These are phyloP conservation scores for Stichodactyla helianthus DNA, from an alignment of 64 coral and sea anemone genomes.

Conservation along the genomic window DNA sequence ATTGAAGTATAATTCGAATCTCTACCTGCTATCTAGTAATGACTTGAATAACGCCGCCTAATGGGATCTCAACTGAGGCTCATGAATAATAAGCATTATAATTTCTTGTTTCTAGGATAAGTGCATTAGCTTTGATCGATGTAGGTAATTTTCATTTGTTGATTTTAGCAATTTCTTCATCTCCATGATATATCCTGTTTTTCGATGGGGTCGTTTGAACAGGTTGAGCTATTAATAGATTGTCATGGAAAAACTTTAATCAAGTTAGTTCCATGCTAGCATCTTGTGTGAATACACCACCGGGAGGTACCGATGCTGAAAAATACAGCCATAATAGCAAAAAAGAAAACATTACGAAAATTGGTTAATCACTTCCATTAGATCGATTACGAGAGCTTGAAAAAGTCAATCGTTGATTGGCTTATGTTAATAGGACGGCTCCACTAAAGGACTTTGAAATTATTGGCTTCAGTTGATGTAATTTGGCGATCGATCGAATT, in stretches of 20 bases:
- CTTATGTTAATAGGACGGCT: background rate
- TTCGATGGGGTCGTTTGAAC: background rate
- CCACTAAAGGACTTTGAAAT: background rate
- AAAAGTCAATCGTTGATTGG: background rate
- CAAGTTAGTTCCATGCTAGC: background rate
- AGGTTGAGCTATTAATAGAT: background rate
- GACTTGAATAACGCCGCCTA: background rate
- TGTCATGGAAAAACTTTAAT: background rate
- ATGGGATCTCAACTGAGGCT: background rate
- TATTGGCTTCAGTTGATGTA: background rate
- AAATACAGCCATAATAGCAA: background rate
- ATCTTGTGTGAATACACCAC: background rate
- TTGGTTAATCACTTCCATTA: conserved; percentile 9
- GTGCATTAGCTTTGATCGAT: background rate
- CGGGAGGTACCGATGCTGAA: background rate
- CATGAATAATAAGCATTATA: background rate
- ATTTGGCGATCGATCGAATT: background rate
- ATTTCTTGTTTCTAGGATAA: conserved; percentile 13
- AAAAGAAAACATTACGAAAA: background rate
- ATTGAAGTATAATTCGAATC: background rate
- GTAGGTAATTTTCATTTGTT: conserved; percentile 25
- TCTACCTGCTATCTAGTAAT: background rate
- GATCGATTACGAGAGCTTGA: background rate
- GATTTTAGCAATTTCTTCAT: conserved; percentile 1
- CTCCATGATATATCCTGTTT: background rate